Evolutionary conservation across 2,797 vertebrate genomes (phyloP), one percentile per base, ranked within the genome.

Genomic region (Coranthus polyacanthus): DNA sequence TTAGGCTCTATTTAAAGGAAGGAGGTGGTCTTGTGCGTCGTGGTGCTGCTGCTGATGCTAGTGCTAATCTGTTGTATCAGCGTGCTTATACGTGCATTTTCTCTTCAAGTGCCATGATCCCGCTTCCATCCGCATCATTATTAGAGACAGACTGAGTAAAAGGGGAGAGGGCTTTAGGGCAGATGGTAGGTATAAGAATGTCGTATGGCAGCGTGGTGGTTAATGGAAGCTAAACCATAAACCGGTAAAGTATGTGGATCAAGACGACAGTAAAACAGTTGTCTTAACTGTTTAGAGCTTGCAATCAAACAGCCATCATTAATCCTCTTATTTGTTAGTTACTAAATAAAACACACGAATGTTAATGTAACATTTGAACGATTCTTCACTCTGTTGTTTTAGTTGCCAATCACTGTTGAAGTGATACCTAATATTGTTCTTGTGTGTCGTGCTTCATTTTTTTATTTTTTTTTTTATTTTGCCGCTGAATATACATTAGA

Each of bases 241-340:
- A 78, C 34, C 52, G 47, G 61, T 64, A 68, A 45, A 82, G 43
- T 73, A 68, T 81, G 70, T 79, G 72, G 82, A 84, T 76, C 53
- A 85, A 72, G 51, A 44, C 67, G 72, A 66, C 47, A 67, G 55
- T 55, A 45, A 75, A 85, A 81, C 87, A 89, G 87, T 79, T 88
- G 88, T 61, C 26, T 29, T 41, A 36, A 55, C 63, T 42, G 63
- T 39, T n/a, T 67, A 80, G 54, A 65, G 56, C 62, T 67, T 39
- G 55, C 60, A 61, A 75, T 85, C 66, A 75, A 79, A 65, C 37
- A 49, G 16, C 37, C 26, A 12, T 7, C 34, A 46, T 70, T 72
- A 70, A 67, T 70, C 64, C 34, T 58, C 41, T 43, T 56, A 42
- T 56, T 18, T 38, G 42, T 56, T 22, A 29, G 38, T 43, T 43